Base-by-base conservation (phyloP, 1,140 invertebrate genomes). In the Medauroidea extradentata region DNA sequence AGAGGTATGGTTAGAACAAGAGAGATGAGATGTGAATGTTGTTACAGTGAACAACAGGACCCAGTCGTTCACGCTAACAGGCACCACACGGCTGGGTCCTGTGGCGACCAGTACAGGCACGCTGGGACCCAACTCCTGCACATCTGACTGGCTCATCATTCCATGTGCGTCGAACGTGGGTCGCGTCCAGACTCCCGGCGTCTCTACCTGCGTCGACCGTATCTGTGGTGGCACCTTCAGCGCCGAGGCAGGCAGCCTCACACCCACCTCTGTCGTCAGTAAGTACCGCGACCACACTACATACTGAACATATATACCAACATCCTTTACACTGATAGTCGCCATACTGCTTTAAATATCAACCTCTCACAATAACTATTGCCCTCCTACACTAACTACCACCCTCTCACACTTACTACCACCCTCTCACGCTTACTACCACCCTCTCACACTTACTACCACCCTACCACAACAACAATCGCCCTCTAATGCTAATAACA, bases 71-170 rank as follows among this genome's bases (percentile, higher is more conserved):
- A 85, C 87, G 0, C 65, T 90, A n/a, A 82, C 83, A 1, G 88
- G 88, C 0, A 89, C 90, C 65, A 85, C 85, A 0, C 27, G 55
- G 14, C 69, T 65, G 8, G 79, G 69, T 50, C 78, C 81, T 0
- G 85, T 86, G 13, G 83, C 79, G 34, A 79, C 84, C 0, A 87
- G 84, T 73, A 82, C 87, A 52, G 85, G 85, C 0, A 71, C 68
- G 24, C 2, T 53, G 16, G 58, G 58, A 14, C 24, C 51, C n/a
- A 82, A 81, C 56, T 78, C 79, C 16, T 92, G 89, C 67, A 80
- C 83, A 43, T 81, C 82, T 25, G 90, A 92, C 70, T 92, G 88
- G 85, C 68, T 92, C 1, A 76, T 87, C 21, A 86, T 91, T 18
- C 88, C 89, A 0, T 91, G 89, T 71, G 86, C 85, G 0, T 78